Conservation (phyloP, 2,797 vertebrate genomes). For the Molossus alvarezi region DNA sequence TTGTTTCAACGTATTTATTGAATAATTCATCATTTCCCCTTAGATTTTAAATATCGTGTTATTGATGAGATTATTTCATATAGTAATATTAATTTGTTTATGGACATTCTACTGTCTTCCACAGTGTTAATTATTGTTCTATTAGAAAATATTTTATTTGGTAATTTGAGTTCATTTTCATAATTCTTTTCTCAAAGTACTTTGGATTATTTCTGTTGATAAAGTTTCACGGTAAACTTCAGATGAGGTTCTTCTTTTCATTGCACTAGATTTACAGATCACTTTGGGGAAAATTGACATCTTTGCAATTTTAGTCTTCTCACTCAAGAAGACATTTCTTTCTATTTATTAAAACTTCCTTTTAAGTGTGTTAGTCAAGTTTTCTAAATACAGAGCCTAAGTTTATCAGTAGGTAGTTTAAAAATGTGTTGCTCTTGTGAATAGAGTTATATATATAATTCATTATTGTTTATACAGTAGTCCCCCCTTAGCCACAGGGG, state of each 20-base stretch:
- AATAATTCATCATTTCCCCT: background rate
- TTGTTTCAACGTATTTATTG: background rate
- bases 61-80: background rate
- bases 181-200: background rate
- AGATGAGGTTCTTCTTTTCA: background rate
- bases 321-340: background rate
- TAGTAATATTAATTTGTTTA: background rate
- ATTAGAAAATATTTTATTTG: conserved; percentile 29
- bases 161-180: background rate
- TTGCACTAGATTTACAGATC: background rate
- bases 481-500: background rate
- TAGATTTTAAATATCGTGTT: conserved; percentile 23
- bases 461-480: background rate
- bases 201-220: conserved; percentile 58
- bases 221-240: conserved; percentile 31
- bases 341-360: background rate
- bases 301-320: conserved; percentile 22
- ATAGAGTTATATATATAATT: background rate
- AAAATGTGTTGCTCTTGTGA: conserved; percentile 1
- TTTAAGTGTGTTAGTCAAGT: background rate
- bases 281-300: conserved; percentile 6
- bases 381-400: background rate
- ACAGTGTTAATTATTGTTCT: background rate
- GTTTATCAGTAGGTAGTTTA: background rate
- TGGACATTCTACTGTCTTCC: background rate